These are phyloP conservation scores for Craterocephalus amniculus DNA, from an alignment of 2,797 vertebrate genomes.

Conservation along the genomic window DNA sequence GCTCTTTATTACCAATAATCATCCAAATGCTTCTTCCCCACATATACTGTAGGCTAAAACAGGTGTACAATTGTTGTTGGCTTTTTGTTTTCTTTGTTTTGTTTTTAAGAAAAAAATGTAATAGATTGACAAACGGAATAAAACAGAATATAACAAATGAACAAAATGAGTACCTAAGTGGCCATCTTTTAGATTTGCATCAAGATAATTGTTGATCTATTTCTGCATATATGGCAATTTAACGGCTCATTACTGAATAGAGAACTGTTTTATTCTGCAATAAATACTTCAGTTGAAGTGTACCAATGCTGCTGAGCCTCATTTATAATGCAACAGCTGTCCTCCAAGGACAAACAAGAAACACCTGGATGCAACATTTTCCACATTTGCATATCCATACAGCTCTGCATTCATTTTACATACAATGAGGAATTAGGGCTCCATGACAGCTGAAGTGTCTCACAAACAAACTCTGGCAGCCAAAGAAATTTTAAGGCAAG, in stretches of 20 bases:
- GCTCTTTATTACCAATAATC: neutral
- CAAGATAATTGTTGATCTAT: neutral
- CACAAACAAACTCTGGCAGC: conserved; percentile 51
- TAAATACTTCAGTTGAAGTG: neutral
- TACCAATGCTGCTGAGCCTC: conserved; percentile 6
- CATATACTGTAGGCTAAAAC: neutral
- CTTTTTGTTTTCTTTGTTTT: no score
- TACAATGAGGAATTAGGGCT: conserved; percentile 29
- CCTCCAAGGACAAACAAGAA: neutral
- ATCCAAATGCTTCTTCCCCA: neutral
- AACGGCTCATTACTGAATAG: neutral
- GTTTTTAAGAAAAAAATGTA: no score
- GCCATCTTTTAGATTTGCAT: neutral
- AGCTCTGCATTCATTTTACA: conserved; percentile 7
- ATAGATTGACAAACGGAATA: no score
- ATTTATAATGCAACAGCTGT: conserved; percentile 4
- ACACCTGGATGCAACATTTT: conserved; percentile 42
- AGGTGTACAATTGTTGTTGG: no score
- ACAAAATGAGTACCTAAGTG: no score
- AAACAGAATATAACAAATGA: no score
- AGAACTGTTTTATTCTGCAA: neutral
- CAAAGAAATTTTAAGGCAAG: conserved; percentile 8
- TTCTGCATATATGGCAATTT: neutral
- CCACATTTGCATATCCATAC: conserved; percentile 21
- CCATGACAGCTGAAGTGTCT: conserved; percentile 14